These are phyloP conservation scores for Chondrilla cf. caribensis DNA, from an alignment of 37 sponge, comb jelly and placozoan genomes.

Conservation along the genomic window DNA sequence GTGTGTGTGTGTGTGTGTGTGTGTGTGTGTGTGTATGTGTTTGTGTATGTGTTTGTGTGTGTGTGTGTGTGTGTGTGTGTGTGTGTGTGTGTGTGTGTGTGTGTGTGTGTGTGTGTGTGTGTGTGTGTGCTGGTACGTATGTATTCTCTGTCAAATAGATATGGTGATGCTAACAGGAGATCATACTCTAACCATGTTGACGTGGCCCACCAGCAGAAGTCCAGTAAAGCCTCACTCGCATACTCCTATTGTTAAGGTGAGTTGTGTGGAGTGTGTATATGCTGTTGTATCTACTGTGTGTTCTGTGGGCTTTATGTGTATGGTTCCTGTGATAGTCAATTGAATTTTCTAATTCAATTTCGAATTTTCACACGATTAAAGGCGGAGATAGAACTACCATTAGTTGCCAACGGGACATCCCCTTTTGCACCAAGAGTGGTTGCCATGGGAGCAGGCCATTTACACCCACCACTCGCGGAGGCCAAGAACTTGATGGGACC, in stretches of 20 bases:
- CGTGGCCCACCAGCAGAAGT: constrained; percentile 33
- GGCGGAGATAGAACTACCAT: constrained; percentile 12
- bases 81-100: background rate
- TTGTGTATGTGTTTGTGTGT: constrained; percentile 10
- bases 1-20: constrained; percentile 7
- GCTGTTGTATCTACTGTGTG: background rate
- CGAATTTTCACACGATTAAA: too few relatives aligned
- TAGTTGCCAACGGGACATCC: background rate
- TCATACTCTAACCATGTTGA: constrained; percentile 22
- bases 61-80: background rate
- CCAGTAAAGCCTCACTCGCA: constrained; percentile 27
- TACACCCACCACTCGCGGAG: background rate
- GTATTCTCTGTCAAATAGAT: constrained; percentile 19
- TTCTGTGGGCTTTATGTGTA: background rate
- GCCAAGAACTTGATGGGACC: background rate
- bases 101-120: constrained; percentile 24
- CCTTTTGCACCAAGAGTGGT: constrained; percentile 1
- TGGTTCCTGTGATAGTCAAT: background rate
- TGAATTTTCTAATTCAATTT: too few relatives aligned
- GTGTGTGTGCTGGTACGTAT: background rate
- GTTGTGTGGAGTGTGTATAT: background rate
- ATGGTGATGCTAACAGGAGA: constrained; percentile 40
- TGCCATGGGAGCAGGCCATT: constrained; percentile 20
- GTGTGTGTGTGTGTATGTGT: background rate
- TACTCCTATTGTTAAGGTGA: background rate